These are phyloP conservation scores for Hippocampus guttulatus DNA, from an alignment of 2,113 vertebrate species.

Conservation along the genomic window DNA sequence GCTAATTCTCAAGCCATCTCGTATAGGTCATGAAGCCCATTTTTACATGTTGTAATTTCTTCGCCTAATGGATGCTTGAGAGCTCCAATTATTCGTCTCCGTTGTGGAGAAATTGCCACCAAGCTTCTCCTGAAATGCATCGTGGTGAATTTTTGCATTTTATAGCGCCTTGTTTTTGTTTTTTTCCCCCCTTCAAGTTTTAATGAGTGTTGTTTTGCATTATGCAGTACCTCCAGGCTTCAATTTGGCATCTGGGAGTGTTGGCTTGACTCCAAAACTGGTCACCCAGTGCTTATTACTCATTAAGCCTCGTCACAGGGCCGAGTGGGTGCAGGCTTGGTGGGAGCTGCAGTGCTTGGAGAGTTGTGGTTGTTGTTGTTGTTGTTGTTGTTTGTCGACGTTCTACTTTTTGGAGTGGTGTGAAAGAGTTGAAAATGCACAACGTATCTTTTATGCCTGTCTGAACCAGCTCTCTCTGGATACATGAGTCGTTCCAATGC, in stretches of 20 bases:
- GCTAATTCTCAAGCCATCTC: constrained; percentile 20
- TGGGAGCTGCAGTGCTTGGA: constrained; percentile 38
- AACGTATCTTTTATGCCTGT: constrained; percentile 2
- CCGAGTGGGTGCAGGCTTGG: constrained; percentile 48
- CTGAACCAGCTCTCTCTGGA: not conserved
- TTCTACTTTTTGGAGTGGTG: constrained; percentile 44
- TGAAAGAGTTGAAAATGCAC: constrained; percentile 22
- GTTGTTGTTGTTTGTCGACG: constrained; percentile 40
- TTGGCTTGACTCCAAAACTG: constrained; percentile 63
- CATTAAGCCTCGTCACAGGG: constrained; percentile 55
- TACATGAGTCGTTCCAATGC: not conserved
- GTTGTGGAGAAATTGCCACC: constrained; percentile 40
- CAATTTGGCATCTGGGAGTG: constrained; percentile 64
- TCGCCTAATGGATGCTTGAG: constrained; percentile 51
- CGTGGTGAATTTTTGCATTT: constrained; percentile 51
- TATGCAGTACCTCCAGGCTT: constrained; percentile 60
- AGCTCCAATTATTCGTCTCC: constrained; percentile 54
- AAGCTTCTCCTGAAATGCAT: constrained; percentile 44
- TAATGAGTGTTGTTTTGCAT: constrained; percentile 68
- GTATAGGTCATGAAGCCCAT: constrained; percentile 22
- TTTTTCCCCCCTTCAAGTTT: constrained; percentile 36
- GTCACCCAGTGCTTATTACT: constrained; percentile 66
- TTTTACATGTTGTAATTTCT: constrained; percentile 44
- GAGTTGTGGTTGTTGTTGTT: constrained; percentile 37
- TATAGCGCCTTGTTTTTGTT: constrained; percentile 44